phyloP scores from a whole-genome alignment of 2,113 vertebrate genomes.

The Philantomba maxwellii region DNA sequence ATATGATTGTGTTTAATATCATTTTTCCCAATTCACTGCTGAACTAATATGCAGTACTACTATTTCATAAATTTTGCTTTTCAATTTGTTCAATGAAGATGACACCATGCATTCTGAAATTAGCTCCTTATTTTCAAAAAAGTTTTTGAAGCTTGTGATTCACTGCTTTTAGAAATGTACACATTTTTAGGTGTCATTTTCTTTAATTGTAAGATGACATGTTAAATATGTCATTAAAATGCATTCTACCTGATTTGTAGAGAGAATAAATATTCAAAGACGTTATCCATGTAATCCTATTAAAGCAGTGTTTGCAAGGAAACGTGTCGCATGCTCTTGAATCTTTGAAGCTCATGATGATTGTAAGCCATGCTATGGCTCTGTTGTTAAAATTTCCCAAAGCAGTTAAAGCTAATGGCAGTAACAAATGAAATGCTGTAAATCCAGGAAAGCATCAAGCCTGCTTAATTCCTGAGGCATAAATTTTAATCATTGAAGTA shows the following conservation, averaged over 20 bases:
- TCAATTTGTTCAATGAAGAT: slow-evolving; percentile 35
- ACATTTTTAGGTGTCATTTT: slow-evolving; percentile 50
- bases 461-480: slow-evolving; percentile 48
- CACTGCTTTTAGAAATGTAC: slow-evolving; percentile 40
- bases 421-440: slow-evolving; percentile 58
- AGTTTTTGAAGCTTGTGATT: slow-evolving; percentile 41
- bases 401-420: slow-evolving; percentile 52
- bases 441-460: slow-evolving; percentile 61
- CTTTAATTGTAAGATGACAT: slow-evolving; percentile 41
- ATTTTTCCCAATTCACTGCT: slow-evolving; percentile 43
- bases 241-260: slow-evolving; percentile 53
- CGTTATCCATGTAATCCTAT: slow-evolving; percentile 50
- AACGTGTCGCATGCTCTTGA: slow-evolving; percentile 42
- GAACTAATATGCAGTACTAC: slow-evolving; percentile 43
- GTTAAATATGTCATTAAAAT: slow-evolving; percentile 62
- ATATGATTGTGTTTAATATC: slow-evolving; percentile 52
- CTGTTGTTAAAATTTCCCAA: slow-evolving; percentile 66
- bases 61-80: slow-evolving; percentile 63
- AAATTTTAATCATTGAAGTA: slow-evolving; percentile 69
- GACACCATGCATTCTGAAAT: slow-evolving; percentile 31
- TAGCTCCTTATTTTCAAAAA: slow-evolving; percentile 61
- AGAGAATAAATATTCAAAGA: slow-evolving; percentile 57
- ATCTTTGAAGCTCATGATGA: slow-evolving; percentile 58
- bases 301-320: slow-evolving; percentile 38
- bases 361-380: slow-evolving; percentile 48